Base-by-base conservation (phyloP, 2,797 vertebrate genomes). In the Trachops cirrhosus region DNA sequence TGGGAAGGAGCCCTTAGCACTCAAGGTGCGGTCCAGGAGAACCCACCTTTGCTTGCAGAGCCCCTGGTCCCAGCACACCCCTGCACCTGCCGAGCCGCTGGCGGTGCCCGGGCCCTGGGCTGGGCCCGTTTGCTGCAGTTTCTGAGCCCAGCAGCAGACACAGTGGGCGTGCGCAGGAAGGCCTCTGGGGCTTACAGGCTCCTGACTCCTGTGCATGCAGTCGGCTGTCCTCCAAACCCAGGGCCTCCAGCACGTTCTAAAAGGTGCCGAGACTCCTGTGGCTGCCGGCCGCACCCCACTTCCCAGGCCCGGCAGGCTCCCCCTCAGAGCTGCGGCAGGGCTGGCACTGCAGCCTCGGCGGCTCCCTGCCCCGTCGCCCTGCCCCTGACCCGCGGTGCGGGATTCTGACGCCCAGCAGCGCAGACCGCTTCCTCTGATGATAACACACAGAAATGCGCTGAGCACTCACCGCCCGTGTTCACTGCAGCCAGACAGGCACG, bases 301-400 rank as follows among this genome's bases (percentile, higher is more conserved):
- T 94, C 95, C 94, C 84, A 82, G 78, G 22, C 78, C 59, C 29
- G 78, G 92, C 87, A 5, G 50, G 41, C n/a, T 89, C 24, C 70
- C 95, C 89, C 89, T 26, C 82, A 83, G 62, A 97, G 88, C 85
- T 94, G 92, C 95, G 84, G 86, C 94, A 6, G 54, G 64, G 93
- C 96, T 94, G 5, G 77, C 86, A 1, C 37, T 4, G n/a, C 44
- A 15, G 5, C 26, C 26, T n/a, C 70, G 14, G 41, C 95, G 88
- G 52, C 70, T 0, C n/a, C 93, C 83, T 44, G 32, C 77, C 85
- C 78, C 3, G 21, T 50, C 48, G 0, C 52, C 96, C 97, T 50
- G 39, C 44, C n/a, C 87, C 67, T 29, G 71, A 34, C 96, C 75
- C 79, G 86, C 34, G 32, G 50, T 64, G 59, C 96, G 46, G 54